phyloP scores from a whole-genome alignment of 2,888 invertebrate genomes.

The Arenicola marina region DNA sequence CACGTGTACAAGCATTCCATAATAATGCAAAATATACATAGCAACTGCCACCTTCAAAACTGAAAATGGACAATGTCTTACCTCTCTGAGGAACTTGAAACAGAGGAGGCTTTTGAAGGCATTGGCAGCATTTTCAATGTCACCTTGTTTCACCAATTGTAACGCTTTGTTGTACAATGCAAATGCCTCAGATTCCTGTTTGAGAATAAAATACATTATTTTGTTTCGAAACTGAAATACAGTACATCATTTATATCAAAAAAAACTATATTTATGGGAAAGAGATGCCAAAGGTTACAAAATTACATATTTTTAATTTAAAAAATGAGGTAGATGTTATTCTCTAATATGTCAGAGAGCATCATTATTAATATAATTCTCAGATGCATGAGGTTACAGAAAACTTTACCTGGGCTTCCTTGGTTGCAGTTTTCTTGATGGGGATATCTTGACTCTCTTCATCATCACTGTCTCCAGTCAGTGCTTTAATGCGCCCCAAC shows the following conservation, averaged over 20 bases:
- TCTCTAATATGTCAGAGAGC: too few relatives aligned
- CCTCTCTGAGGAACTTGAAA: conserved; percentile 53
- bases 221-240: too few relatives aligned
- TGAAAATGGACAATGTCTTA: too few relatives aligned
- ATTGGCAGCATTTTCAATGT: conserved; percentile 71
- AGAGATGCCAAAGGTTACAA: too few relatives aligned
- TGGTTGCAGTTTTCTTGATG: conserved; percentile 39
- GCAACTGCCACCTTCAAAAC: too few relatives aligned
- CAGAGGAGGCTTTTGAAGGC: conserved; percentile 70
- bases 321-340: too few relatives aligned
- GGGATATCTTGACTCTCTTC: conserved; percentile 62
- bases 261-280: too few relatives aligned
- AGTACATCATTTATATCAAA: too few relatives aligned
- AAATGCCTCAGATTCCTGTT: conserved; percentile 79
- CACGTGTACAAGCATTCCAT: too few relatives aligned
- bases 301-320: too few relatives aligned
- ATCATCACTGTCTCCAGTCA: conserved; percentile 66
- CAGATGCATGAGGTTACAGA: neutral
- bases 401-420: conserved; percentile 51
- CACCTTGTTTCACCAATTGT: conserved; percentile 71
- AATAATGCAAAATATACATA: too few relatives aligned
- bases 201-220: conserved; percentile 17
- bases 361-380: neutral
- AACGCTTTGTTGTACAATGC: conserved; percentile 80
- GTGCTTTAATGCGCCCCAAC: conserved; percentile 51